Percentiles rank a stretch among this genome's conserved stretches.
phyloP scores from a whole-genome alignment of 2,113 vertebrate species.

The Daphoenositta chrysoptera region DNA sequence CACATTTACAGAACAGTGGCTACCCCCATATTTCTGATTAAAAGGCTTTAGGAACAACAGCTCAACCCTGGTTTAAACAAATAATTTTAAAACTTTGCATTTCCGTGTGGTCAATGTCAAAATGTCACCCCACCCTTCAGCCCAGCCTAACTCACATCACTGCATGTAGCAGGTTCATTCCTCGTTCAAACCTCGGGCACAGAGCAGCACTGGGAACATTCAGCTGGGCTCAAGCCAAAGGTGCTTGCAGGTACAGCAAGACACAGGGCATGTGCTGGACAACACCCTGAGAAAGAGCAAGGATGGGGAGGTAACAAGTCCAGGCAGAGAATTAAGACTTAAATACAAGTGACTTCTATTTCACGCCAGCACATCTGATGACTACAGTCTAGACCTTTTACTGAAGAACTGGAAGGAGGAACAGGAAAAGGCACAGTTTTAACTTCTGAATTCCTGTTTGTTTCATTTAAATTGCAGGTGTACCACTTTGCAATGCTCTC shows the following conservation, averaged over 20 bases:
- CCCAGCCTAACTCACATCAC: not conserved
- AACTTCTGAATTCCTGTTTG: not conserved
- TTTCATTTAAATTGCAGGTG: not conserved
- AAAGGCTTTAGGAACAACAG: not conserved
- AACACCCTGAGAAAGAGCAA: not conserved
- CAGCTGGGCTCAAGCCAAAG: not conserved
- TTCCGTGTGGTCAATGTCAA: not conserved
- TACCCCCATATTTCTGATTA: not conserved
- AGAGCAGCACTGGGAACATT: not conserved
- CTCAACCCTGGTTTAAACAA: not conserved
- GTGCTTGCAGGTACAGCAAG: not conserved
- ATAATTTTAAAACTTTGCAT: not conserved
- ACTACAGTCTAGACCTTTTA: not conserved
- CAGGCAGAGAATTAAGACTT: not conserved
- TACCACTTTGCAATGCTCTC: not conserved
- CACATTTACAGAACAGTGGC: not conserved
- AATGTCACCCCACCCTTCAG: not conserved
- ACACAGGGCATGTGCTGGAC: not conserved
- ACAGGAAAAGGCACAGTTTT: not conserved
- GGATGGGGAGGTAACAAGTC: not conserved
- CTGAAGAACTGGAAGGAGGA: not conserved
- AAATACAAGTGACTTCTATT: not conserved
- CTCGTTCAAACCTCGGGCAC: not conserved
- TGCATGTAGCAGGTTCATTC: not conserved
- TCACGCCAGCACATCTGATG: not conserved